Evolutionary conservation across 2,113 vertebrate species (phyloP).

Genomic region (Chaetops frenatus): DNA sequence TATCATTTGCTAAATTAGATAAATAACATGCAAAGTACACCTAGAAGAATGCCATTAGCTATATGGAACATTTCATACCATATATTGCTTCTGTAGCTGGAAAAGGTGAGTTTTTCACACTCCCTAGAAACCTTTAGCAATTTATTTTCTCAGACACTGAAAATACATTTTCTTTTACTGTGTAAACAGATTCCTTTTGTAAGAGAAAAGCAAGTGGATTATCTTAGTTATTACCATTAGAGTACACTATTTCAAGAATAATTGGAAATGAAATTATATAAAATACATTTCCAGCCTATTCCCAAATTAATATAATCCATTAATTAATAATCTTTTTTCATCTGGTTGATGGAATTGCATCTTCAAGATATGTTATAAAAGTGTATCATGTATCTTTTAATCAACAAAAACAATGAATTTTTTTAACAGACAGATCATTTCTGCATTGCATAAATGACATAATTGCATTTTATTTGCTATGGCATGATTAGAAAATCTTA

Average conservation of each 20-base stretch:
- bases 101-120: neutral
- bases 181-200: neutral
- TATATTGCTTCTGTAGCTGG: neutral
- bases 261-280: neutral
- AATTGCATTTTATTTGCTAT: constrained; percentile 21
- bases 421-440: neutral
- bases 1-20: neutral
- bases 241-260: neutral
- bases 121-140: neutral
- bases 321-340: neutral
- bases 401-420: neutral
- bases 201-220: neutral
- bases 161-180: neutral
- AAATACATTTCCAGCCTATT: neutral
- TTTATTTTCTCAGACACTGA: neutral
- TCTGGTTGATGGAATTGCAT: neutral
- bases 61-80: neutral
- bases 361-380: neutral
- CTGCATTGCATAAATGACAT: neutral
- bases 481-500: constrained; percentile 44
- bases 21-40: neutral
- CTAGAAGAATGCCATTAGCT: neutral
- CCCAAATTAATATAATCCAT: neutral
- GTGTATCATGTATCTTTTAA: neutral
- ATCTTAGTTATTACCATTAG: neutral